A percentile compares a stretch with the other conserved stretches of the same genome.
Conservation (phyloP, 2,888 invertebrate species). For the Stenolophus ochropezus region DNA sequence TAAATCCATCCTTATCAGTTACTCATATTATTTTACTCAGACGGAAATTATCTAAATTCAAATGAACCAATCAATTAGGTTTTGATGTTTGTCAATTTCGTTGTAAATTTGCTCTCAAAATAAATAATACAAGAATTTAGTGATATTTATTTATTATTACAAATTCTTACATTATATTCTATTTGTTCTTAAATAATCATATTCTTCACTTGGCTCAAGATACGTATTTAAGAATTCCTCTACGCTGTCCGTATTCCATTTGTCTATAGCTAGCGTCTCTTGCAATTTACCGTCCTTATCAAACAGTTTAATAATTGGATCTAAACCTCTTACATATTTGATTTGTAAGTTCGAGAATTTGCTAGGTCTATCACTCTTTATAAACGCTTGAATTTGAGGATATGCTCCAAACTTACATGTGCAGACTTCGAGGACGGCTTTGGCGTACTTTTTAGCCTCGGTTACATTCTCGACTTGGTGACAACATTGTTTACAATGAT, state of each 20-base stretch:
- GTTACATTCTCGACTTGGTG: slow-evolving; percentile 82
- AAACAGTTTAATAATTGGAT: slow-evolving; percentile 94
- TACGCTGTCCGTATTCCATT: slow-evolving; percentile 99
- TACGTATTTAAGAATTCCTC: slow-evolving; percentile 96
- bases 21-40: too few species aligned
- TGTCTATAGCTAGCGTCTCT: slow-evolving; percentile 95
- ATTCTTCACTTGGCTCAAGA: slow-evolving; percentile 79
- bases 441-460: slow-evolving; percentile 87
- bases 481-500: slow-evolving; percentile 87
- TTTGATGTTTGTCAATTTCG: too few species aligned
- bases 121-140: too few species aligned
- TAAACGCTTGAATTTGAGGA: slow-evolving; percentile 98
- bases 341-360: slow-evolving; percentile 95
- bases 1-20: too few species aligned
- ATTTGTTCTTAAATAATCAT: slow-evolving; percentile 79
- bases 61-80: too few species aligned
- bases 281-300: slow-evolving; percentile 89
- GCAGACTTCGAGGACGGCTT: slow-evolving; percentile 95
- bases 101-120: too few species aligned
- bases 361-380: slow-evolving; percentile 92
- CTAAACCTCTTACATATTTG: slow-evolving; percentile 93
- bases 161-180: slow-evolving; percentile 72
- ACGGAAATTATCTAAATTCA: too few species aligned
- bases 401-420: slow-evolving; percentile 98
- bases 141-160: neutral